Base-by-base conservation (phyloP, 2,113 vertebrate species). In the Cyprinus carpio region DNA sequence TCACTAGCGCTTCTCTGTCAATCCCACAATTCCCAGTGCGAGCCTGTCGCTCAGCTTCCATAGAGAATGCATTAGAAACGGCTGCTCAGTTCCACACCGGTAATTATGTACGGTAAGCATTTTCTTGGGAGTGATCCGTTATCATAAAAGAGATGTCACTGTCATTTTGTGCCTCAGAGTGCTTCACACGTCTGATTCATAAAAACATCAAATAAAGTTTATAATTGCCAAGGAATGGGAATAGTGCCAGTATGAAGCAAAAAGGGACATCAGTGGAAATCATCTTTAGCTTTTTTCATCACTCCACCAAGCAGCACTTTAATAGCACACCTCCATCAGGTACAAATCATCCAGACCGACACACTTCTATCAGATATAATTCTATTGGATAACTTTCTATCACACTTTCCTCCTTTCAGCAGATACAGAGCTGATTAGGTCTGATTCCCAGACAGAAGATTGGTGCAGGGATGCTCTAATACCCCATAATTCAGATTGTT, bases 321-420 rank as follows among this genome's bases (percentile, higher is more conserved):
- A 76, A 54, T 31, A 76, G 46, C 46, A 76, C 6, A 76, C n/a
- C n/a, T 75, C 72, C 72, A 75, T 75, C 49, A 56, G 75, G 31
- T 49, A 77, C 25, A 54, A 56, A 51, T 77, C 75, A 56, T 23
- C 4, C 75, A 77, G 27, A 27, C 72, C 3, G 72, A 75, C 40
- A 77, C 27, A 77, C 49, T 77, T 77, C 77, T 46, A n/a, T 80
- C 23, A 43, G 58, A 43, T 40, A 40, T 27, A 60, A 78, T 78
- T 78, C 18, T 13, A 46, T 65, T 6, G 7, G 34, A 81, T 64
- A 64, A 11, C 6, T 43, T 81, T 58, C 29, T 15, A 37, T 78
- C 76, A 37, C 51, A 60, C 56, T 43, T 80, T 1, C 4, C 46
- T 77, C 51, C 49, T 54, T 76, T 13, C 25, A 56, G 18, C 56